phyloP scores from a whole-genome alignment of 2,888 invertebrate species.

The Seira sanloemensis region DNA sequence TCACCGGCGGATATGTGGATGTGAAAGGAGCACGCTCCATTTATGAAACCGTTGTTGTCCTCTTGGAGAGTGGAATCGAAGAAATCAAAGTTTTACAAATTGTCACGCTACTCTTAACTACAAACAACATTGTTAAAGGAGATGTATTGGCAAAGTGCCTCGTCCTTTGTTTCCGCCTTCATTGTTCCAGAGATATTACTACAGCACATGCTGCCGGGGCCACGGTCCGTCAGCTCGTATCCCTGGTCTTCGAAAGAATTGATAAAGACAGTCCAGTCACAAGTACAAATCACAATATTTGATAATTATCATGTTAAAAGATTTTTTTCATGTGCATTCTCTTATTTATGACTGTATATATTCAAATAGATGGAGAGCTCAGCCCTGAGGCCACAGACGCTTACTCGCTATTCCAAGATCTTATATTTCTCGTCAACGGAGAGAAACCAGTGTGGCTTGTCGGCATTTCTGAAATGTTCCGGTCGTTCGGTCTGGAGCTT shows the following conservation, averaged over 20 bases:
- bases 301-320: not conserved
- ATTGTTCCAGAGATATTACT: constrained; percentile 94
- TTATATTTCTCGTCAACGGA: constrained; percentile 96
- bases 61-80: constrained; percentile 95
- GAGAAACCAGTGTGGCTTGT: constrained; percentile 97
- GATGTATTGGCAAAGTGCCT: constrained; percentile 95
- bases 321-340: not conserved
- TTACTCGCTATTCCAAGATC: constrained; percentile 95
- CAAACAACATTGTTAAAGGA: constrained; percentile 96
- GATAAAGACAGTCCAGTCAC: constrained; percentile 79
- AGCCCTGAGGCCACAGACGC: constrained; percentile 95
- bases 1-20: constrained; percentile 91
- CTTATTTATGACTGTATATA: too few species aligned
- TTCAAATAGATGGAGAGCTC: constrained; percentile 76
- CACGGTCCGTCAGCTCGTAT: constrained; percentile 95
- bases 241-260: constrained; percentile 92
- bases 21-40: constrained; percentile 95
- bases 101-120: constrained; percentile 93
- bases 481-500: constrained; percentile 96
- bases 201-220: constrained; percentile 98
- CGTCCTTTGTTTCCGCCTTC: constrained; percentile 97
- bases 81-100: constrained; percentile 98
- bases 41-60: constrained; percentile 93
- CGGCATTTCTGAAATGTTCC: constrained; percentile 97
- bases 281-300: constrained; percentile 18